Evolutionary conservation across 2,888 invertebrate genomes (phyloP).

Genomic region (Eubasilissa splendida): DNA sequence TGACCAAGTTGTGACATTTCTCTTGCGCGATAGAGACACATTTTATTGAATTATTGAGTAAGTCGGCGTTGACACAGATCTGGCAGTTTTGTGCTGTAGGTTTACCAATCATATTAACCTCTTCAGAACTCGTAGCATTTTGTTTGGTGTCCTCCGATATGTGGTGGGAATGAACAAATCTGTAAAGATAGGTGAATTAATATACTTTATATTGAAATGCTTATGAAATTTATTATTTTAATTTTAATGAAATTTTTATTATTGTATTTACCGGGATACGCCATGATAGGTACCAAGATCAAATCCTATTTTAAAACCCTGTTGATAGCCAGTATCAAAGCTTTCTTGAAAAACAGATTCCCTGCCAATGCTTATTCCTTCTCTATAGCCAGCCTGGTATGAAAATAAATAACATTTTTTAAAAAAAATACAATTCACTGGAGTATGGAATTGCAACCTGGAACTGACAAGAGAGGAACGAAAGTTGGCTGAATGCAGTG

Average conservation of each 20-base stretch:
- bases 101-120: slow-evolving; percentile 8
- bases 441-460: too few relatives aligned
- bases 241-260: neutral
- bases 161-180: neutral
- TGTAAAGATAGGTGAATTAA: neutral
- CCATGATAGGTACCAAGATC: slow-evolving; percentile 72
- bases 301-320: slow-evolving; percentile 77
- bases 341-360: slow-evolving; percentile 77
- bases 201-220: too few relatives aligned
- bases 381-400: slow-evolving; percentile 76
- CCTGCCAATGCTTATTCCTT: slow-evolving; percentile 79
- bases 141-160: neutral
- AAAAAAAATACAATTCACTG: too few relatives aligned
- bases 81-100: slow-evolving; percentile 43
- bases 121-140: neutral
- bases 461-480: too few relatives aligned
- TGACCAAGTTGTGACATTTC: slow-evolving; percentile 57
- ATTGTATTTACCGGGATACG: slow-evolving; percentile 60
- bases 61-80: slow-evolving; percentile 42
- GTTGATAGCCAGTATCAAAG: slow-evolving; percentile 80
- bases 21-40: slow-evolving; percentile 60
- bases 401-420: neutral
- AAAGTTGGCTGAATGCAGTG: too few relatives aligned
- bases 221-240: neutral
- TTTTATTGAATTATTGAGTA: slow-evolving; percentile 38